Percentiles rank a stretch among this genome's conserved stretches.
These are phyloP conservation scores for Microcebus griseorufus DNA, from an alignment of 2,113 vertebrate genomes.

Conservation along the genomic window DNA sequence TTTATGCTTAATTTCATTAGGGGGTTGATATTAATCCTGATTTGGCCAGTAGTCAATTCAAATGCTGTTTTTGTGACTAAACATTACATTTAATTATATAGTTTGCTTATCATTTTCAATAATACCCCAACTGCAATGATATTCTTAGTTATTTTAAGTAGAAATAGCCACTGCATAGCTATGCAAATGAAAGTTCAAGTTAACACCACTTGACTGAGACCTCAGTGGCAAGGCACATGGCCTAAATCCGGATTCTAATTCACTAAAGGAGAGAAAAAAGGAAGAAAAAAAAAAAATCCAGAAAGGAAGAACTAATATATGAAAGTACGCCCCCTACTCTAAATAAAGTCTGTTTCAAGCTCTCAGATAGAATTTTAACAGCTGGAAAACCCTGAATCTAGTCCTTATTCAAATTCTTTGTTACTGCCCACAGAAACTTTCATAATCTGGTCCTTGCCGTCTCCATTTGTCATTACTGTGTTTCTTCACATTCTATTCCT, in stretches of 20 bases:
- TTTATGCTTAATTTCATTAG: conserved; percentile 78
- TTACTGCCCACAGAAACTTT: not conserved
- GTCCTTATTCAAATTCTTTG: not conserved
- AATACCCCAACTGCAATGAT: not conserved
- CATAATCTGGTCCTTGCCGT: not conserved
- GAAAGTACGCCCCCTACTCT: not conserved
- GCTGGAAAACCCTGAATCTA: not conserved
- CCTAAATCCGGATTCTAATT: not conserved
- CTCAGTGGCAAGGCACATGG: not conserved
- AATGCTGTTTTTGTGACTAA: conserved; percentile 38
- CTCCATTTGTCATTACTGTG: not conserved
- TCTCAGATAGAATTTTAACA: not conserved
- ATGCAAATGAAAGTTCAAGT: conserved; percentile 17
- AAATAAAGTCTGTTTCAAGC: not conserved
- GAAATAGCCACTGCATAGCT: not conserved
- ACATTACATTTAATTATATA: conserved; percentile 47
- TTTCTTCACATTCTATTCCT: not conserved
- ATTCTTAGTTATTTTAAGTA: conserved; percentile 50
- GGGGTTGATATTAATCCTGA: conserved; percentile 68
- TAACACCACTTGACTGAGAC: not conserved
- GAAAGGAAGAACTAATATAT: not conserved
- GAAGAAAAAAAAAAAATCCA: not conserved
- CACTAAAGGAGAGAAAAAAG: not conserved
- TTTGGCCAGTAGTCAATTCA: conserved; percentile 69
- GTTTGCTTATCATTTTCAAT: conserved; percentile 49